Percentiles rank a stretch among this genome's conserved stretches.
phyloP scores from a whole-genome alignment of 2,888 invertebrate genomes.

The Chrysopilus asiliformis region DNA sequence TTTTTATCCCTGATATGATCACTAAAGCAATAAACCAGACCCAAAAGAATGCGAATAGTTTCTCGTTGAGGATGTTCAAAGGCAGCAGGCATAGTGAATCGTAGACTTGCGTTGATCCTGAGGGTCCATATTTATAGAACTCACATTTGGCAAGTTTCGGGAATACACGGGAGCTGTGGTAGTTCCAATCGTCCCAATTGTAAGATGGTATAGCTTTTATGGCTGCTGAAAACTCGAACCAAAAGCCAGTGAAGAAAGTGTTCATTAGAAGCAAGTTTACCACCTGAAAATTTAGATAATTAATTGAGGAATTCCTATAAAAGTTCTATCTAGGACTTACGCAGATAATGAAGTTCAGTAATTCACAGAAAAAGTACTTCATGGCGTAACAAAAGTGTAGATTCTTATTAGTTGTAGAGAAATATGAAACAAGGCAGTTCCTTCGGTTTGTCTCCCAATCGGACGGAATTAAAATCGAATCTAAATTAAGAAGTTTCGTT shows the following conservation, averaged over 20 bases:
- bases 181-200: slow-evolving; percentile 28
- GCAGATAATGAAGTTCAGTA: slow-evolving; percentile 58
- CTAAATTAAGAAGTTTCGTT: neutral
- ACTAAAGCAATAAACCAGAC: slow-evolving; percentile 57
- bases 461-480: slow-evolving; percentile 5
- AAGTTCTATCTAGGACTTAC: slow-evolving; percentile 36
- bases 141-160: slow-evolving; percentile 74
- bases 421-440: slow-evolving; percentile 24
- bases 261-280: slow-evolving; percentile 27
- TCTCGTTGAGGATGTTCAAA: slow-evolving; percentile 66
- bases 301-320: neutral
- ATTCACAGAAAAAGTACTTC: slow-evolving; percentile 55
- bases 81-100: slow-evolving; percentile 68
- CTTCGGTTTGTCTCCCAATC: slow-evolving; percentile 17
- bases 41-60: slow-evolving; percentile 61
- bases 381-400: slow-evolving; percentile 42
- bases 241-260: slow-evolving; percentile 28
- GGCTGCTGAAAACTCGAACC: slow-evolving; percentile 27
- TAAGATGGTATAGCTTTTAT: slow-evolving; percentile 24
- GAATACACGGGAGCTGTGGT: slow-evolving; percentile 28
- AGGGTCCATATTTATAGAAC: slow-evolving; percentile 73
- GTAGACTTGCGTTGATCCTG: slow-evolving; percentile 64
- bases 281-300: slow-evolving; percentile 17
- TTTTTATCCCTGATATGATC: slow-evolving; percentile 44
- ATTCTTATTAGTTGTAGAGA: slow-evolving; percentile 24